Evolutionary conservation across 2,797 vertebrate genomes (phyloP).

Genomic region (Heliangelus exortis): DNA sequence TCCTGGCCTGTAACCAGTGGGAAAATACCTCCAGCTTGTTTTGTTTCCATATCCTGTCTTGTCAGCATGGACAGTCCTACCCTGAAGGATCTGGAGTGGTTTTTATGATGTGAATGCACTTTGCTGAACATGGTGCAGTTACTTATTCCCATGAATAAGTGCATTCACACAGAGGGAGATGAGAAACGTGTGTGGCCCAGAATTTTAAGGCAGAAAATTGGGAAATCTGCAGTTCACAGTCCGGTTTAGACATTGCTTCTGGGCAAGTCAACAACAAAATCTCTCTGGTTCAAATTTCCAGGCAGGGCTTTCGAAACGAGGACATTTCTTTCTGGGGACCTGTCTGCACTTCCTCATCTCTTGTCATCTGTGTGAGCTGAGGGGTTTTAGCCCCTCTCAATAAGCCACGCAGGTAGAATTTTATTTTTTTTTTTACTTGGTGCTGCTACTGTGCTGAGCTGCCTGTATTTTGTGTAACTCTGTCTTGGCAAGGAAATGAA

Average conservation of each 20-base stretch:
- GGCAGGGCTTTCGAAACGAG: background rate
- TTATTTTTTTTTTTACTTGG: background rate
- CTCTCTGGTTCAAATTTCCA: background rate
- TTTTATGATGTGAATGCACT: background rate
- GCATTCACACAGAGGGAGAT: background rate
- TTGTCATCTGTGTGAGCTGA: background rate
- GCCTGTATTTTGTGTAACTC: background rate
- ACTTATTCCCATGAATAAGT: background rate
- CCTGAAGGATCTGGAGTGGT: background rate
- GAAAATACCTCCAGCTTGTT: background rate
- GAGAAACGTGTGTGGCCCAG: background rate
- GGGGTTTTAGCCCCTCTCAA: background rate
- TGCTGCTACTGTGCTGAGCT: background rate
- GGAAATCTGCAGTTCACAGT: background rate
- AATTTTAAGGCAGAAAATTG: background rate
- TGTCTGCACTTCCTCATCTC: background rate
- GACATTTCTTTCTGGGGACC: background rate
- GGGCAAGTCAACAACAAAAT: background rate
- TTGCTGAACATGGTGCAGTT: background rate
- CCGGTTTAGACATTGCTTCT: background rate
- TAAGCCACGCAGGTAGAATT: background rate
- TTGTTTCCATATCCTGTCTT: background rate
- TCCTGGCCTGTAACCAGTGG: background rate
- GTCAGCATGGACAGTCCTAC: background rate
- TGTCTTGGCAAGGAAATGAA: background rate